Conservation (phyloP, 2,797 vertebrate genomes). For the Chelmon rostratus region DNA sequence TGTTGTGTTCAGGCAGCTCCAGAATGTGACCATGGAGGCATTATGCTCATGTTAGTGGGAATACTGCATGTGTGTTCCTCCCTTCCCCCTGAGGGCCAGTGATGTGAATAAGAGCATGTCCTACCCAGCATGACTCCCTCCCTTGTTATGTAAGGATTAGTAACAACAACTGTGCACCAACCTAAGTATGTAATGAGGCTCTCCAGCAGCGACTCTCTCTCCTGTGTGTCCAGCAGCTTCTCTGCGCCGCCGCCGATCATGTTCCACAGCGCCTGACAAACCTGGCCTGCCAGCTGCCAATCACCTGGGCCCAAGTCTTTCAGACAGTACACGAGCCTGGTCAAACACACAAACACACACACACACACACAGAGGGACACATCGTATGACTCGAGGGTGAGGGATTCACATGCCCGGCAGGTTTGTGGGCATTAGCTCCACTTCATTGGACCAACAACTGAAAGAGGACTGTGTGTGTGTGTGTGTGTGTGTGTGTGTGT, state of each 20-base stretch:
- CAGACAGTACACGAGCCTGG: conserved; percentile 93
- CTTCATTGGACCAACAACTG: conserved; percentile 56
- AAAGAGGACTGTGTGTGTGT: conserved; percentile 38
- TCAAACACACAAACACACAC: conserved; percentile 22
- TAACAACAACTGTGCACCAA: conserved; percentile 74
- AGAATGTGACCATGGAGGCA: conserved; percentile 25
- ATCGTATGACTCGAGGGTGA: conserved; percentile 66
- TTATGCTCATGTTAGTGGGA: not conserved
- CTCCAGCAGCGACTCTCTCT: conserved; percentile 78
- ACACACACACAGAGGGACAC: not conserved
- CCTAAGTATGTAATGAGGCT: conserved; percentile 88
- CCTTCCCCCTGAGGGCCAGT: conserved; percentile 14
- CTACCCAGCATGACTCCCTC: conserved; percentile 20
- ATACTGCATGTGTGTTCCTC: not conserved
- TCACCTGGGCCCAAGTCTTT: conserved; percentile 92
- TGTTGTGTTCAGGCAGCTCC: not conserved
- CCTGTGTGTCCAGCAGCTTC: conserved; percentile 63
- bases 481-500: conserved; percentile 2
- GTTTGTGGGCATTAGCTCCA: conserved; percentile 68
- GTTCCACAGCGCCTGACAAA: conserved; percentile 97
- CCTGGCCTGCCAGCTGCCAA: conserved; percentile 93
- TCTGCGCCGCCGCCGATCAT: conserved; percentile 76
- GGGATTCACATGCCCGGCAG: conserved; percentile 71
- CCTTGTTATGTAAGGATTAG: conserved; percentile 51
- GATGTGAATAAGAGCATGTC: conserved; percentile 45